These are phyloP conservation scores for Bombylius discolor DNA, from an alignment of 2,888 invertebrate genomes.

Conservation along the genomic window DNA sequence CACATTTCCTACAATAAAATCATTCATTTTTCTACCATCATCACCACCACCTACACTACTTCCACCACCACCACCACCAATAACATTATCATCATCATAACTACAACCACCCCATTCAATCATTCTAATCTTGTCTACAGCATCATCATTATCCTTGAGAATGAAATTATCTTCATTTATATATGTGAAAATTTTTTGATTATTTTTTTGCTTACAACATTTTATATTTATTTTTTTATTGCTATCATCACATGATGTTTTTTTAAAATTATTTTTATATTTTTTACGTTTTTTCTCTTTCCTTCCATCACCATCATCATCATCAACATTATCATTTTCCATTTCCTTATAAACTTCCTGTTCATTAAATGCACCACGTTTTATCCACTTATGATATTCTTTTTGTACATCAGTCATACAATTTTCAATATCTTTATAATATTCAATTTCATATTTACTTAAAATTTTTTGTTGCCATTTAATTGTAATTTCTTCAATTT, in stretches of 20 bases:
- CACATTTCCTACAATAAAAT: too few relatives aligned
- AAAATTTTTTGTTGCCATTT: slow-evolving; percentile 64
- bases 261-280: slow-evolving; percentile 4
- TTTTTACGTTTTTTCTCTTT: not conserved
- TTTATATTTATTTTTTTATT: not conserved
- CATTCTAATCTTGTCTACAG: not conserved
- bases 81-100: too few relatives aligned
- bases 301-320: slow-evolving; percentile 19
- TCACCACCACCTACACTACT: not conserved
- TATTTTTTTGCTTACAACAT: not conserved
- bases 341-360: slow-evolving; percentile 14
- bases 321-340: slow-evolving; percentile 17
- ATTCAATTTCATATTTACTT: slow-evolving; percentile 45
- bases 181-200: slow-evolving; percentile 42
- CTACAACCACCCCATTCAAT: too few relatives aligned
- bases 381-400: slow-evolving; percentile 39
- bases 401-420: slow-evolving; percentile 50
- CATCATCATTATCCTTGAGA: slow-evolving; percentile 19
- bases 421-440: slow-evolving; percentile 46
- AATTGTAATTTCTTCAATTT: slow-evolving; percentile 32
- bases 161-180: slow-evolving; percentile 44
- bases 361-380: slow-evolving; percentile 20
- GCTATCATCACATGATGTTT: not conserved
- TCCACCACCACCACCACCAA: too few relatives aligned
- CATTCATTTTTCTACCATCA: too few relatives aligned